Base-by-base conservation (phyloP, 2,113 vertebrate genomes). In the Hippoglossus stenolepis region DNA sequence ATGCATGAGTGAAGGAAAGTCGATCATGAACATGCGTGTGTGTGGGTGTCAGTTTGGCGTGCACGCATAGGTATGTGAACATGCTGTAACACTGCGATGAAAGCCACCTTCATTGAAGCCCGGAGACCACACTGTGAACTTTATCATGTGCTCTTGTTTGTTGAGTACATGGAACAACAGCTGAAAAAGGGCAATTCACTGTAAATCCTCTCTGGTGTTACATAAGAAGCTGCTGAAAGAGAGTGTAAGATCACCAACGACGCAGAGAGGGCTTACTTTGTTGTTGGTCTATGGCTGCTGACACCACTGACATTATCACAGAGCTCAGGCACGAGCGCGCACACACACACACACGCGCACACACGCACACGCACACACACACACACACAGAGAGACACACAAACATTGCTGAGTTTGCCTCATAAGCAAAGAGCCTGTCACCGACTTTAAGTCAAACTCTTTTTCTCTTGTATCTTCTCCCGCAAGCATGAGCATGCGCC, bases 221-320 rank as follows among this genome's bases (percentile, higher is more conserved):
- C 65, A 73, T 85, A 81, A 86, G 59, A 74, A 0, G 5, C 2
- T 53, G 65, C 35, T 75, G 73, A 79, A 65, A 67, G 51, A 59
- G 65, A 85, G 23, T 77, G 62, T 58, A 63, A 75, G 75, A 84
- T 91, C 87, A 90, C 67, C 79, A 84, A 67, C 28, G 10, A 73
- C 58, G 63, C 81, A 70, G 31, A 69, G 45, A 87, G 51, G 69
- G 90, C 83, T 92, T 83, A 82, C 58, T 61, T 17, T 79, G 73
- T 56, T 77, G 80, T 53, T 75, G 80, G 45, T 79, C 81, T 65
- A 71, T 13, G 35, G 63, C 75, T 85, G 70, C 87, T 87, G 90
- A 92, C 79, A 81, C 67, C 61, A 49, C 11, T 86, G 87, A 90
- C 84, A 87, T 80, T 84, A 86, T 84, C 84, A 77, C 54, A 73